Evolutionary conservation across 2,888 invertebrate genomes (phyloP), one percentile per base, ranked within the genome.

Genomic region (Myathropa florea): DNA sequence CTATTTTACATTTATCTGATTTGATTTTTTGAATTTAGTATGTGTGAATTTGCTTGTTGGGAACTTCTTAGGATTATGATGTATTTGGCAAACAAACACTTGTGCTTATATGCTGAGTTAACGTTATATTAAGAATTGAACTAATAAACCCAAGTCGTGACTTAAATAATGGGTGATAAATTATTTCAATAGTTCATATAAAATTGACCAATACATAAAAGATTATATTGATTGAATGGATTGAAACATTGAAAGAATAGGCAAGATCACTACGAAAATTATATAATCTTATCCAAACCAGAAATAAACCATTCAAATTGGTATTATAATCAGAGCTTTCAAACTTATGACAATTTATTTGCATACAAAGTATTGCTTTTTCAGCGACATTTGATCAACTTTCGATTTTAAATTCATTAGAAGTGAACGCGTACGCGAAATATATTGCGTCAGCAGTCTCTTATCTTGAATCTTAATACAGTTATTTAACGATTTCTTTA

Each of bases 371-470:
- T 60, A 12, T 30, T 53, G 28, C 10, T 39, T 72, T 67, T 53
- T 46, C 33, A 21, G 33, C 81, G 72, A 85, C 85, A 82, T 85
- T 85, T 77, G 73, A 61, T 82, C 81, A 77, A 85, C 85, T 85
- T 85, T 85, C 82, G 73, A 61, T 82, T 82, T 85, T 68, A 57
- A 59, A 33, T 68, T 55, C 28, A 71, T 77, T 67, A 59, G 72
- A 80, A 21, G 46, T 68, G 28, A 71, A 72, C 59, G 14, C 59
- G 39, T 65, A 12, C 28, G 23, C 71, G n/a, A 23, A 68, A 73
- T 64, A 55, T 71, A 64, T 71, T 64, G 21, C 59, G 26, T 57
- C 57, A 78, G 36, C 64, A 30, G 53, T 61, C 73, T 64, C 53
- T 61, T 21, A 72, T 83, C 30, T 36, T 64, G 73, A 68, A 78